Evolutionary conservation across 2,888 invertebrate genomes (phyloP), one percentile per base, ranked within the genome.

Genomic region (Horisme vitalbata): DNA sequence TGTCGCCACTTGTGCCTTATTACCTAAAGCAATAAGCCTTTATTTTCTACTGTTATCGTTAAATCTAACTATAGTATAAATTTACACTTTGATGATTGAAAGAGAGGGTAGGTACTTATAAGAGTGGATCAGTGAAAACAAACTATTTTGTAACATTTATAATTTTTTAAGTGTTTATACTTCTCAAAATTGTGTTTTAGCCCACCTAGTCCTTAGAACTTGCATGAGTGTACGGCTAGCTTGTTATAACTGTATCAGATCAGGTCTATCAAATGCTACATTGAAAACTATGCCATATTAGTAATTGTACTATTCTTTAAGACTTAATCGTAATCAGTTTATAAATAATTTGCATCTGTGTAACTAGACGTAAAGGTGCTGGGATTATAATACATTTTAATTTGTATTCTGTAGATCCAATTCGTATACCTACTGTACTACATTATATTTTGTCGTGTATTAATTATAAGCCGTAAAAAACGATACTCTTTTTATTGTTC

Each of bases 271-370:
- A 79, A 84, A 86, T 84, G 79, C 87, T 88, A 87, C 87, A 88
- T 86, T 86, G 89, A 88, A 88, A 89, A 88, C 88, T 88, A 87
- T 88, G 89, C 89, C 89, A 89, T 89, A 89, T 89, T 89, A 89
- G 87, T 85, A 78, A 87, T 82, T 71, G 78, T 86, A 86, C 83
- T 86, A 69, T 79, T 83, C 82, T 85, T 63, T 86, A 85, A 87
- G 86, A 80, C 79, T 85, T 74, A 71, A 79, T 73, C 80, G 68
- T 85, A 79, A 82, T 83, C 79, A 75, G 67, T 78, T 53, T 75
- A 75, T 77, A 68, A 68, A 77, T 62, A 71, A 76, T 79, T 77
- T 83, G 77, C 87, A 80, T 82, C 80, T 83, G 81, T 82, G 78
- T 83, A 83, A 79, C 75, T 85, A 88, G 84, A 74, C 70, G 76